phyloP scores from a whole-genome alignment of 2,888 invertebrate genomes.

The Drosophila heteroneura region DNA sequence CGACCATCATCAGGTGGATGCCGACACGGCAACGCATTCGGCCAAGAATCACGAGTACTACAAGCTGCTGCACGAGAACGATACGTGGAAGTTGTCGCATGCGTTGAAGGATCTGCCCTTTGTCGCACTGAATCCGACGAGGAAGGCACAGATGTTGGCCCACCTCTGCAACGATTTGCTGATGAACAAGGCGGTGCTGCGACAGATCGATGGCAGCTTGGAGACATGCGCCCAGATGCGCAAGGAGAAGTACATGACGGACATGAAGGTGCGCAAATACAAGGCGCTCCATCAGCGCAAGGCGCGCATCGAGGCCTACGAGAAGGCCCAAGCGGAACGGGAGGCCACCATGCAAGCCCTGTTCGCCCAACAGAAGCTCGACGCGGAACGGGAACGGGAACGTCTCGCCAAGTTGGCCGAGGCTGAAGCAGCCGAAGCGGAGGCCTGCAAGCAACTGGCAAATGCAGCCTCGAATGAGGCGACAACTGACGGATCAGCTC shows the following conservation, averaged over 20 bases:
- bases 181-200: conserved; percentile 95
- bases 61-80: conserved; percentile 90
- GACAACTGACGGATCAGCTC: background rate
- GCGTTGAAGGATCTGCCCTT: conserved; percentile 94
- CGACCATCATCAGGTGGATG: conserved; percentile 92
- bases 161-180: conserved; percentile 97
- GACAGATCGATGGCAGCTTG: conserved; percentile 95
- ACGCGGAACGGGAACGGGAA: conserved; percentile 83
- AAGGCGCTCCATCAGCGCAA: conserved; percentile 90
- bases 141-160: conserved; percentile 95
- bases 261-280: conserved; percentile 96
- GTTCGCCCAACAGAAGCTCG: conserved; percentile 83
- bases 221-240: conserved; percentile 94
- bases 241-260: conserved; percentile 96
- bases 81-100: conserved; percentile 92
- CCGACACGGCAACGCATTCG: conserved; percentile 88
- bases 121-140: conserved; percentile 92
- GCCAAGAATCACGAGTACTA: conserved; percentile 93
- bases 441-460: conserved; percentile 51
- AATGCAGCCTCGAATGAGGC: conserved; percentile 27
- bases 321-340: conserved; percentile 86
- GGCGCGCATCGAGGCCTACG: conserved; percentile 90
- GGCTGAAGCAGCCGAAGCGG: conserved; percentile 72
- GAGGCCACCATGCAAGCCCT: conserved; percentile 83
- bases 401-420: conserved; percentile 70